Evolutionary conservation across 1,140 invertebrate genomes (phyloP).

Genomic region (Bombus fervidus): DNA sequence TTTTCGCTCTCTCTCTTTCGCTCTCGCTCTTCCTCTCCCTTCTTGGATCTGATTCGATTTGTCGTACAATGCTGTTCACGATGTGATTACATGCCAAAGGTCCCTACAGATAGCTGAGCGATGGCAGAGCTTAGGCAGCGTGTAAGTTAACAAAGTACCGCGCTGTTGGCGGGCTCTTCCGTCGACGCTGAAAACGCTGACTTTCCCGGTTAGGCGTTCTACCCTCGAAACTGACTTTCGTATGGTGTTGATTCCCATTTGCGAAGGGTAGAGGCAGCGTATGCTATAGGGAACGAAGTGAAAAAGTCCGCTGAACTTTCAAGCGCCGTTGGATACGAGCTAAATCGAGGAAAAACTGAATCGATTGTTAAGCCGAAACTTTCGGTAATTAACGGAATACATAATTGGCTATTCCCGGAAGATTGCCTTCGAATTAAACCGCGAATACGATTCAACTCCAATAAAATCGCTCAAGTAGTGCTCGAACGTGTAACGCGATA

Average conservation of each 20-base stretch:
- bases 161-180: conserved; percentile 12
- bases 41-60: conserved; percentile 69
- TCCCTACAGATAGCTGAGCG: conserved; percentile 49
- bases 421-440: neutral
- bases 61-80: conserved; percentile 71
- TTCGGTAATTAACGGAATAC: conserved; percentile 39
- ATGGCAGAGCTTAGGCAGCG: conserved; percentile 57
- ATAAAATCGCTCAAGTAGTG: neutral
- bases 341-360: conserved; percentile 26
- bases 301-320: conserved; percentile 8
- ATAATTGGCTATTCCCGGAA: conserved; percentile 5
- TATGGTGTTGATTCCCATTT: conserved; percentile 18
- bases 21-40: conserved; percentile 8
- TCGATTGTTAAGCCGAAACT: conserved; percentile 13
- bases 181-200: conserved; percentile 12
- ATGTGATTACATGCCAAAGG: conserved; percentile 65
- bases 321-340: neutral
- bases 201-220: neutral
- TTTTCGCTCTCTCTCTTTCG: no score
- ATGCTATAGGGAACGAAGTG: neutral
- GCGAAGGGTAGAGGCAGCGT: neutral
- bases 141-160: conserved; percentile 64
- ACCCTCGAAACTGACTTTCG: conserved; percentile 11
- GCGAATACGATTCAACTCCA: neutral
- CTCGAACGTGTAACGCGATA: neutral